A percentile compares a stretch with the other conserved stretches of the same genome.
Conservation (phyloP, 2,888 invertebrate species). For the Caenorhabditis sp. region DNA sequence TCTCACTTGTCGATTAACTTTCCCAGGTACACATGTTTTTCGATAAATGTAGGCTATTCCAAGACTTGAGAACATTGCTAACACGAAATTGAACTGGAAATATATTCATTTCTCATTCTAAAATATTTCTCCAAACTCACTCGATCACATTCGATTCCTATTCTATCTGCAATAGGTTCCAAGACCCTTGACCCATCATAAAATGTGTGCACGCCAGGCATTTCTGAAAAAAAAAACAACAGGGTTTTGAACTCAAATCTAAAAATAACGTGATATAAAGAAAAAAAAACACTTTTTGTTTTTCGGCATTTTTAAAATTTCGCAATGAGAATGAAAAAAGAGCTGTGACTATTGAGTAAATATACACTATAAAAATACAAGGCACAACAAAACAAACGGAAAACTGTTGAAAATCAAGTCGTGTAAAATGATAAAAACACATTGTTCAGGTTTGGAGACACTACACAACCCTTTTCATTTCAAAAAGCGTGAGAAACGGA, state of each 20-base stretch:
- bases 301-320: not conserved
- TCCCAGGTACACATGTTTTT: conserved; percentile 41
- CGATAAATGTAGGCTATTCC: conserved; percentile 51
- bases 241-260: not conserved
- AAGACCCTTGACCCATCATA: conserved; percentile 63
- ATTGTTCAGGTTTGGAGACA: conserved; percentile 16
- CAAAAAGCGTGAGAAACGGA: conserved; percentile 22
- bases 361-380: not conserved
- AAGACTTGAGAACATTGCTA: conserved; percentile 55
- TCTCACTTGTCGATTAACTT: conserved; percentile 44
- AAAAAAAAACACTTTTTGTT: not conserved
- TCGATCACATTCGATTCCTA: conserved; percentile 63
- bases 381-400: conserved; percentile 22
- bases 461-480: too few species aligned
- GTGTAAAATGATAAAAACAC: conserved; percentile 8
- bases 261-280: not conserved
- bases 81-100: conserved; percentile 62
- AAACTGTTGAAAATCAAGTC: conserved; percentile 8
- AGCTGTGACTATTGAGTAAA: not conserved
- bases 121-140: too few species aligned
- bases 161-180: conserved; percentile 53
- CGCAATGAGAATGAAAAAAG: not conserved
- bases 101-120: too few species aligned
- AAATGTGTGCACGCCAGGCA: conserved; percentile 68
- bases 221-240: conserved; percentile 10